Conservation (phyloP, 2,113 vertebrate genomes). For the Apteryx mantelli region DNA sequence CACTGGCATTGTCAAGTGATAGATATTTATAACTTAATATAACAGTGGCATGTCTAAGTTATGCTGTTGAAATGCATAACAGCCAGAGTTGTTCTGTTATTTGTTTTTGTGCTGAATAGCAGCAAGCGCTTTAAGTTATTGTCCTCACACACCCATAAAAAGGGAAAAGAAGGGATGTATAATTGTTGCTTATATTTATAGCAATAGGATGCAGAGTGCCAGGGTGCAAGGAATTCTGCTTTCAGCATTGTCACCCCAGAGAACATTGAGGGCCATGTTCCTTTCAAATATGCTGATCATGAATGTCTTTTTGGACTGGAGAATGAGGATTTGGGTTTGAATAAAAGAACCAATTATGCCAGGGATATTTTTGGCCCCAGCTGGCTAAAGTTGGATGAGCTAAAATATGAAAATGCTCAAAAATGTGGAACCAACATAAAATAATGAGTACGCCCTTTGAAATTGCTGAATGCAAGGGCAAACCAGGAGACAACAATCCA, state of each 20-base stretch:
- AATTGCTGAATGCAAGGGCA: conserved; percentile 4
- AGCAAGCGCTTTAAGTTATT: conserved; percentile 73
- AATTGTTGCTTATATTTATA: conserved; percentile 72
- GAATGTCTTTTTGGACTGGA: conserved; percentile 7
- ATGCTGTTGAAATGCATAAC: conserved; percentile 65
- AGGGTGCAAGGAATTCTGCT: not conserved
- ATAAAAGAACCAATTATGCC: conserved; percentile 33
- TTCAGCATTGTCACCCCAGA: conserved; percentile 20
- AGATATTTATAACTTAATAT: conserved; percentile 80
- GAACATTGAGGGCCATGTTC: not conserved
- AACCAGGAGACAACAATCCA: conserved; percentile 19
- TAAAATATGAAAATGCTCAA: not conserved
- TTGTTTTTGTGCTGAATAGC: conserved; percentile 78
- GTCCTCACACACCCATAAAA: conserved; percentile 35
- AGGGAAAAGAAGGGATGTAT: conserved; percentile 28
- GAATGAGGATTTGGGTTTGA: conserved; percentile 33
- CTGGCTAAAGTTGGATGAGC: conserved; percentile 54
- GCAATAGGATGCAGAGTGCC: not conserved
- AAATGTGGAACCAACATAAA: conserved; percentile 50
- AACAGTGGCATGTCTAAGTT: conserved; percentile 63
- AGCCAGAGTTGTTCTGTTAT: conserved; percentile 57
- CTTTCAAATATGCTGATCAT: conserved; percentile 14
- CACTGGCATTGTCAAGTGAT: conserved; percentile 71
- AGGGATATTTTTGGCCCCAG: conserved; percentile 50
- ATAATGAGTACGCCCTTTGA: conserved; percentile 46